Evolutionary conservation across 2,113 vertebrate genomes (phyloP).

Genomic region (Mastomys natalensis): DNA sequence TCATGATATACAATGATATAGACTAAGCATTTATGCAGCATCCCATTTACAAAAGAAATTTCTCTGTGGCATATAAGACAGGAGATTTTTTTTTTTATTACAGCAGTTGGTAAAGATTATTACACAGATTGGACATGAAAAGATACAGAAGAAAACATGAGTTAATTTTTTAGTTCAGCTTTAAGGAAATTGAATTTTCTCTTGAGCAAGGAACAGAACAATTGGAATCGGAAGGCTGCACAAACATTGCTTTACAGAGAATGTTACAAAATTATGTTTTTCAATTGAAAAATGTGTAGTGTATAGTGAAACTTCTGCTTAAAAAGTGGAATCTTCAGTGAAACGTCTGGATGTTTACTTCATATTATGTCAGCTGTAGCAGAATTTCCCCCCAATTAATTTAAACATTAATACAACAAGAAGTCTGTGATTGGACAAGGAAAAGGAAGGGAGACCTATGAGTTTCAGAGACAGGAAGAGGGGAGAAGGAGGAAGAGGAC

Average conservation of each 20-base stretch:
- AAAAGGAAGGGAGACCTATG: too few relatives aligned
- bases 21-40: neutral
- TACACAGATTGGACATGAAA: slow-evolving; percentile 58
- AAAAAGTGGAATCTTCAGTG: slow-evolving; percentile 48
- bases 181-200: slow-evolving; percentile 68
- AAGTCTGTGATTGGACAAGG: too few relatives aligned
- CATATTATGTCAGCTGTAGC: slow-evolving; percentile 33
- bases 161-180: neutral
- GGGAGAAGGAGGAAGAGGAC: too few relatives aligned
- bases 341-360: slow-evolving; percentile 56
- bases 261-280: slow-evolving; percentile 34
- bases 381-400: too few relatives aligned
- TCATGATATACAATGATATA: neutral
- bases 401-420: too few relatives aligned
- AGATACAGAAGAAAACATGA: slow-evolving; percentile 45
- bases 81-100: neutral
- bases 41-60: neutral
- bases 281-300: slow-evolving; percentile 27
- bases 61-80: neutral
- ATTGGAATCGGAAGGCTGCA: slow-evolving; percentile 54
- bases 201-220: slow-evolving; percentile 62
- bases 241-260: slow-evolving; percentile 81
- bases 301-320: slow-evolving; percentile 60
- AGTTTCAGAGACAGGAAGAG: too few relatives aligned
- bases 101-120: slow-evolving; percentile 17